Conservation (phyloP, 1,140 invertebrate species). For the Chlorops oryzae region DNA sequence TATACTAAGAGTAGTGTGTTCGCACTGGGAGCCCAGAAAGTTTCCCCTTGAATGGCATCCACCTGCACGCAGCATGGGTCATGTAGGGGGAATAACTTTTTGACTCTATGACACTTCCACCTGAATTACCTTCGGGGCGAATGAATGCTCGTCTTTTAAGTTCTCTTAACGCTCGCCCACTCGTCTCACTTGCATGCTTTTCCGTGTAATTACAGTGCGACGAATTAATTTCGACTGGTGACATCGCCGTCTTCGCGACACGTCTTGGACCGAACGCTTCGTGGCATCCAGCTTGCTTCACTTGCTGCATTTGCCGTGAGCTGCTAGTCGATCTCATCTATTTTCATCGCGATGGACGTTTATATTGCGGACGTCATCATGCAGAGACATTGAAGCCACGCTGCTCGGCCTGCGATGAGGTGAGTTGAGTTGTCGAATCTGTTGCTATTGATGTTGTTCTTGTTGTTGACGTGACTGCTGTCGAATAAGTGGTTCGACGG, state of each 20-base stretch:
- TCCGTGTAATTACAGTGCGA: constrained; percentile 63
- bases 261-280: constrained; percentile 73
- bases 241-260: constrained; percentile 80
- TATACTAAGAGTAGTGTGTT: no score
- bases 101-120: no score
- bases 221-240: constrained; percentile 71
- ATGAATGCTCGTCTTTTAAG: no score
- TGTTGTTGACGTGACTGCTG: no score
- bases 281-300: constrained; percentile 93
- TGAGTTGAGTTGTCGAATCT: constrained; percentile 54
- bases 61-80: no score
- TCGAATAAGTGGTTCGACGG: no score
- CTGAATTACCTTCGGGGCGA: no score
- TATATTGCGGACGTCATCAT: constrained; percentile 96
- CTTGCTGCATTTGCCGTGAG: constrained; percentile 84
- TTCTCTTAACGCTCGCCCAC: background rate
- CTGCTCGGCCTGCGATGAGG: constrained; percentile 96
- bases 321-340: constrained; percentile 96
- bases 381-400: constrained; percentile 93
- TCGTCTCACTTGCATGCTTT: background rate
- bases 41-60: no score
- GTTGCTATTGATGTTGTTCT: no score
- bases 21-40: no score
- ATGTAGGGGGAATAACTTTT: no score
- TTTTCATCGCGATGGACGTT: constrained; percentile 78